Evolutionary conservation across 2,113 vertebrate species (phyloP), one percentile per base, ranked within the genome.

Genomic region (Semicossyphus pulcher): DNA sequence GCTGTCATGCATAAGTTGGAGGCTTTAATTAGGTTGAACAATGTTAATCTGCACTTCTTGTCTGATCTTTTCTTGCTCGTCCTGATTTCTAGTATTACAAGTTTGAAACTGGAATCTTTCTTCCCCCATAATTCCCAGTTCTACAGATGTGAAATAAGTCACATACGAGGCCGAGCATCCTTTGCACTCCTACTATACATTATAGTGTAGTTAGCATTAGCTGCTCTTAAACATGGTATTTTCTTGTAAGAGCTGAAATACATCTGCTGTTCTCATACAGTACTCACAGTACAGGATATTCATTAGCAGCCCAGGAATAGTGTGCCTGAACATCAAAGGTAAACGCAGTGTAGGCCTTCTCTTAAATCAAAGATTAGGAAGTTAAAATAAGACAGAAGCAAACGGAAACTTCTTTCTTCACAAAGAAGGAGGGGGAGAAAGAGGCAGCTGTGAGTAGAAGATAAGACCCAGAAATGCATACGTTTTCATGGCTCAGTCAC

Each of bases 401-500:
- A 21, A 5, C 61, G 41, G 32, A 84, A 87, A 82, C 32, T 59
- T 76, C 39, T 58, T 71, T 71, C 25, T 16, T 11, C 44, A 70
- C 18, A 44, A 52, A 57, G 21, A 34, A 36, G 42, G 64, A 52
- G 52, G 56, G 66, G 45, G 52, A 47, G 41, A 32, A 41, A 23
- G 54, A 81, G 67, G 78, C 80, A 76, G 83, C 90, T 93, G 89
- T 44, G 61, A 78, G 84, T 80, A 65, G 80, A 76, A 54, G 90
- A 93, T 90, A 92, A 93, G 87, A 63, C 68, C 61, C 45, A 87
- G 86, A 85, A 89, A 88, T 86, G 66, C 86, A 87, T 83, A 85
- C 41, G 60, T 87, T 90, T 89, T 85, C 87, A 85, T 80, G 80
- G 83, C 72, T 91, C 80, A 78, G 71, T 82, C 85, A 44, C 60